phyloP scores from a whole-genome alignment of 2,797 vertebrate genomes.

The Taenioides sp. region DNA sequence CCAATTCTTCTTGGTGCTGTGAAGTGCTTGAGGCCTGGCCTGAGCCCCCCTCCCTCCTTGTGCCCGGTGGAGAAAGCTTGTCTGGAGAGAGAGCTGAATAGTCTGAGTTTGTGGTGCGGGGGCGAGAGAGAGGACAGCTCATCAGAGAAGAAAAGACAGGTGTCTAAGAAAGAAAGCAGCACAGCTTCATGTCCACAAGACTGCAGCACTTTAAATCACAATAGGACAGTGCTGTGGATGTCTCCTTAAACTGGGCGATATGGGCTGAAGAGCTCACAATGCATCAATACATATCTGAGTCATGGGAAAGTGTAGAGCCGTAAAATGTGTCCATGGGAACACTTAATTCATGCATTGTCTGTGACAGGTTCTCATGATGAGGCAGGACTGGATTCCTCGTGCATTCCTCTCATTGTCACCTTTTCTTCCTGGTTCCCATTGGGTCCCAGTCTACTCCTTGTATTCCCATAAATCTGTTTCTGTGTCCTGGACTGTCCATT shows the following conservation, averaged over 20 bases:
- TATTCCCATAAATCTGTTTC: slow-evolving; percentile 72
- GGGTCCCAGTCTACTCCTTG: slow-evolving; percentile 57
- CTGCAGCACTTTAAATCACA: slow-evolving; percentile 1
- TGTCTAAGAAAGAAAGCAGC: slow-evolving; percentile 43
- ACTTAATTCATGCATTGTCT: slow-evolving; percentile 26
- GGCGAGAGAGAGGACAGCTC: slow-evolving; percentile 60
- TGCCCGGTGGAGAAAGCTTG: slow-evolving; percentile 65
- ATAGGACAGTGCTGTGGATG: slow-evolving; percentile 10
- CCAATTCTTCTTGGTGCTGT: slow-evolving; percentile 67
- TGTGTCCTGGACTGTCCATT: slow-evolving; percentile 76
- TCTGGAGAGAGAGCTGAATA: slow-evolving; percentile 69
- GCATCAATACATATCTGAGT: not conserved
- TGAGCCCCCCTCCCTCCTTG: slow-evolving; percentile 51
- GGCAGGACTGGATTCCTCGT: slow-evolving; percentile 50
- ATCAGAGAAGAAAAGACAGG: slow-evolving; percentile 65
- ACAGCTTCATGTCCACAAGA: slow-evolving; percentile 14
- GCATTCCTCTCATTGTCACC: slow-evolving; percentile 67
- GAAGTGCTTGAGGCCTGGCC: slow-evolving; percentile 57
- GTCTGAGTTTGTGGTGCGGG: slow-evolving; percentile 58
- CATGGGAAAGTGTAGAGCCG: slow-evolving; percentile 11
- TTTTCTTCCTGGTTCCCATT: slow-evolving; percentile 63
- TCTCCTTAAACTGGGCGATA: slow-evolving; percentile 4
- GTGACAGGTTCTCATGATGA: slow-evolving; percentile 47
- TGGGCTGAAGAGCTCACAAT: not conserved
- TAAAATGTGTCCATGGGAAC: slow-evolving; percentile 43